Evolutionary conservation across 2,113 vertebrate genomes (phyloP).

Genomic region (Catharus fuscescens): DNA sequence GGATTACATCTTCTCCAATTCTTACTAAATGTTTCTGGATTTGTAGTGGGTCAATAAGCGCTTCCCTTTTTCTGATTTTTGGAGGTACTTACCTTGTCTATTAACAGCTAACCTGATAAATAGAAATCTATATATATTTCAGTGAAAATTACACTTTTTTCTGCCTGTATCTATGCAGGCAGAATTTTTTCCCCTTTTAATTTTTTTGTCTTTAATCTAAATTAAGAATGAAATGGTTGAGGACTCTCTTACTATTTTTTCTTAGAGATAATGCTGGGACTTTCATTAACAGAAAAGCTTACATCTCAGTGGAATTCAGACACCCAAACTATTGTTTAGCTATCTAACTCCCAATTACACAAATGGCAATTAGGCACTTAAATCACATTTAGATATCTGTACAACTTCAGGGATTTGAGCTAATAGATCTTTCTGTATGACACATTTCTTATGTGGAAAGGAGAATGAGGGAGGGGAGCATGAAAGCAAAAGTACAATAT

Average conservation of each 20-base stretch:
- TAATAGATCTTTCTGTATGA: slow-evolving; percentile 25
- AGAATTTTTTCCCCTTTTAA: background rate
- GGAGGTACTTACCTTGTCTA: background rate
- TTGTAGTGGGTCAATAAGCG: background rate
- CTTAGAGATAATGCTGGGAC: background rate
- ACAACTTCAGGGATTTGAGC: slow-evolving; percentile 28
- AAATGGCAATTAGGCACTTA: slow-evolving; percentile 42
- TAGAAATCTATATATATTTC: background rate
- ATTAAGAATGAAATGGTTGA: background rate
- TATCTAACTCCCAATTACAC: slow-evolving; percentile 21
- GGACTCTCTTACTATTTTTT: background rate
- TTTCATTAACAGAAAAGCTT: slow-evolving; percentile 14
- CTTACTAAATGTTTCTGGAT: background rate
- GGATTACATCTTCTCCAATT: background rate
- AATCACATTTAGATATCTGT: background rate
- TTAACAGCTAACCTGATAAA: background rate
- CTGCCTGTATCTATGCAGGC: background rate
- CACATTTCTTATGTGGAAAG: background rate
- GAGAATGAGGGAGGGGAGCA: background rate
- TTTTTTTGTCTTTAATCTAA: background rate
- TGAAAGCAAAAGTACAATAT: background rate
- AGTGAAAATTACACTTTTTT: background rate
- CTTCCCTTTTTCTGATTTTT: background rate
- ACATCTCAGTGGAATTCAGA: background rate
- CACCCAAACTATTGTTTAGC: slow-evolving; percentile 44